Conservation (phyloP, 2,113 vertebrate genomes). For the Cyprinodon tularosa region DNA sequence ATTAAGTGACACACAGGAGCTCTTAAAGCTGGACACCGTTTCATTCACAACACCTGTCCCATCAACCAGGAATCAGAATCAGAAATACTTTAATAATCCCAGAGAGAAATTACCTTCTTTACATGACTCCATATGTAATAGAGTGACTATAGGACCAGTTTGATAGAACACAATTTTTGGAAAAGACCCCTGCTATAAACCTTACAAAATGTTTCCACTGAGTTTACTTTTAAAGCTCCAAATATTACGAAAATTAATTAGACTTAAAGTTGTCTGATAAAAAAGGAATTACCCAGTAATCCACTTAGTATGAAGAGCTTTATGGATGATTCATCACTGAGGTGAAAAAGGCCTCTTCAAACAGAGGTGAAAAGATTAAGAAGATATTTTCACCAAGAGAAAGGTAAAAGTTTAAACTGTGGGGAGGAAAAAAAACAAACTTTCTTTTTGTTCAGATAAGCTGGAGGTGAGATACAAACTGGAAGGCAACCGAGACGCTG, state of each 20-base stretch:
- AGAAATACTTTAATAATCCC: too few relatives aligned
- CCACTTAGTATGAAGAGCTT: conserved; percentile 46
- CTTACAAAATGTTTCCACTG: conserved; percentile 10
- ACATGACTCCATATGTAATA: too few relatives aligned
- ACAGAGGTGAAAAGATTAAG: not conserved
- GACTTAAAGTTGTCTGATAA: conserved; percentile 36
- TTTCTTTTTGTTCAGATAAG: conserved; percentile 61
- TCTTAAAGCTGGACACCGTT: too few relatives aligned
- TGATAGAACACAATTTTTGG: too few relatives aligned
- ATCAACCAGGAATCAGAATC: too few relatives aligned
- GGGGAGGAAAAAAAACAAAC: not conserved
- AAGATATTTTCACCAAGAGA: not conserved
- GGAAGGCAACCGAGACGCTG: conserved; percentile 61
- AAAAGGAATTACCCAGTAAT: conserved; percentile 50
- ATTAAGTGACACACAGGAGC: too few relatives aligned
- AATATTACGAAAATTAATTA: conserved; percentile 46
- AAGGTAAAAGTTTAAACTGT: not conserved
- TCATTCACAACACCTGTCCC: too few relatives aligned
- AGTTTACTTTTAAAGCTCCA: conserved; percentile 16
- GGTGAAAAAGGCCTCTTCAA: conserved; percentile 14
- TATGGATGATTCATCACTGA: conserved; percentile 15
- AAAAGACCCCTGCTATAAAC: too few relatives aligned
- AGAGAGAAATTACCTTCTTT: too few relatives aligned
- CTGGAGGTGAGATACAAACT: conserved; percentile 77
- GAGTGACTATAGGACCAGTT: too few relatives aligned